Base-by-base conservation (phyloP, 2,888 invertebrate genomes). In the Cephus pulcher region DNA sequence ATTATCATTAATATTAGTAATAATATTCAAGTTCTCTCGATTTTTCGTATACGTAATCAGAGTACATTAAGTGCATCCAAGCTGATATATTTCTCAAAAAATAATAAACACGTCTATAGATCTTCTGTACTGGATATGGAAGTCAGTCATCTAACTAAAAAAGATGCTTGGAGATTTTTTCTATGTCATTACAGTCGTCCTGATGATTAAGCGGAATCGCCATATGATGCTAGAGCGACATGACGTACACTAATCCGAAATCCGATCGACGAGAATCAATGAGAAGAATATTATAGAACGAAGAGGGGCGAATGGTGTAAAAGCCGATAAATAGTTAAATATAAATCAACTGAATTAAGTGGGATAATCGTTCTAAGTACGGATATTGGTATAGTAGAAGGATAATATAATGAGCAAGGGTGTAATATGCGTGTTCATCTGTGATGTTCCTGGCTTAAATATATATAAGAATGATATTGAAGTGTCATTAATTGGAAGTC, bases 391-490 rank as follows among this genome's bases (percentile, higher is more conserved):
- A 68, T 30, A 75, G 23, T 30, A 75, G 23, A 56, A 75, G 76
- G 76, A 76, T 33, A 35, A 76, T 71, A 76, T 69, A 32, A 15
- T 37, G 70, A 37, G 75, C 56, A 75, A 75, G 71, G 71, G 78
- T 78, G 75, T 78, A 56, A 78, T 78, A 69, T 71, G 75, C 71
- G 71, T 71, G 33, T 71, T 32, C 71, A 71, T 34, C 75, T 34
- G 12, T 73, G 40, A 40, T 75, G 78, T 76, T 68, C 73, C 75
- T 75, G 75, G 75, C 75, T 78, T 78, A 78, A 78, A 35, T 56
- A 56, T 56, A 56, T 56, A 15, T 77, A 69, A 78, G 75, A 73
- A 73, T 73, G 70, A 75, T 78, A 78, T 78, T 76, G 34, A 78
- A 75, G 32, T 73, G 76, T 34, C 23, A 12, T 74, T n/a, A 71